A percentile compares a stretch with the other conserved stretches of the same genome.
Conservation (phyloP, 2,797 vertebrate species). For the Bradypodion ventrale region DNA sequence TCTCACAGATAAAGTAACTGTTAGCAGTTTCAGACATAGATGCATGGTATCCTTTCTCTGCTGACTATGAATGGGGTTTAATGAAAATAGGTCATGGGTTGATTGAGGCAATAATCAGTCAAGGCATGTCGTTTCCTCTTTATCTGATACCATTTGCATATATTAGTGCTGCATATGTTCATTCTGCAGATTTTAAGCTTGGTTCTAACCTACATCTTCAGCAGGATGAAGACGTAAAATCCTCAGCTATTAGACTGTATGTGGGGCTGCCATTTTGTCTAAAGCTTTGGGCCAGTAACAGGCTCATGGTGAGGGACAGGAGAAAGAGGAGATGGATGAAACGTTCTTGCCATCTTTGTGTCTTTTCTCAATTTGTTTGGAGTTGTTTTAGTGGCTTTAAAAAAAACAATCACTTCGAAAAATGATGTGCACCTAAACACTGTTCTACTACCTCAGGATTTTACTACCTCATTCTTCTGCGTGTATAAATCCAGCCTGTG, state of each 20-base stretch:
- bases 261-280: background rate
- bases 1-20: conserved; percentile 1
- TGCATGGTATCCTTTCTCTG: background rate
- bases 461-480: background rate
- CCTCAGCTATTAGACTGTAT: background rate
- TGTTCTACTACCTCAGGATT: background rate
- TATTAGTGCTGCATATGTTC: background rate
- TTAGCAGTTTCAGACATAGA: background rate
- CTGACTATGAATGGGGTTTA: conserved; percentile 12
- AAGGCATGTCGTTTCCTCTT: background rate
- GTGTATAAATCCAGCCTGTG: background rate
- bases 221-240: background rate
- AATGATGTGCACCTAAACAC: background rate
- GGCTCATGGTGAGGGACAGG: background rate
- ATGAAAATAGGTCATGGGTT: conserved; percentile 1
- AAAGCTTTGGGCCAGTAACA: background rate
- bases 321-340: background rate
- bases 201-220: background rate
- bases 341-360: background rate
- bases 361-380: background rate
- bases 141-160: background rate
- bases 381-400: background rate
- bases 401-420: background rate
- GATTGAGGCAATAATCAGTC: background rate
- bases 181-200: background rate